These are phyloP conservation scores for Drosophila meridiana DNA, from an alignment of 2,888 invertebrate species.

Conservation along the genomic window DNA sequence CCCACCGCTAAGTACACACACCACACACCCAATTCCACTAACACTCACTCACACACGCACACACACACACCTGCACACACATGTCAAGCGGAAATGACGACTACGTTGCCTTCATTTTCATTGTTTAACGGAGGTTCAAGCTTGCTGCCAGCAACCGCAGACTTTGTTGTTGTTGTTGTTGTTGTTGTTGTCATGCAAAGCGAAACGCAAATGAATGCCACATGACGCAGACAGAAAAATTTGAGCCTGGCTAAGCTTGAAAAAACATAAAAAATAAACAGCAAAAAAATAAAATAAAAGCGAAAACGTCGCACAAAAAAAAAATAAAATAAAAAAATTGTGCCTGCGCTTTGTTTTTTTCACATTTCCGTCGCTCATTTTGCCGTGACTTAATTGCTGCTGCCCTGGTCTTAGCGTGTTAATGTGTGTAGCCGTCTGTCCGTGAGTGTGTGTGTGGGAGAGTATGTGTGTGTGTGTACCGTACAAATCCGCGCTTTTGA, in stretches of 20 bases:
- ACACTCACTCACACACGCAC: constrained; percentile 1
- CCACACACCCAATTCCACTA: not conserved
- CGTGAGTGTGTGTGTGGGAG: constrained; percentile 17
- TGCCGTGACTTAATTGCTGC: constrained; percentile 76
- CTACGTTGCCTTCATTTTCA: constrained; percentile 59
- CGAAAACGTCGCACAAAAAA: constrained; percentile 48
- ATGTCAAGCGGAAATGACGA: constrained; percentile 73
- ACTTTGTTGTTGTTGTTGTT: constrained; percentile 31
- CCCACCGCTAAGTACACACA: constrained; percentile 40
- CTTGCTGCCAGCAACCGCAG: constrained; percentile 58
- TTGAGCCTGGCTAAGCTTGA: constrained; percentile 55
- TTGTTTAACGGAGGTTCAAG: constrained; percentile 64
- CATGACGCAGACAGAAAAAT: constrained; percentile 73
- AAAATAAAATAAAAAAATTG: constrained; percentile 62
- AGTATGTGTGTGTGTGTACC: constrained; percentile 20
- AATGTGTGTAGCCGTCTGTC: constrained; percentile 13
- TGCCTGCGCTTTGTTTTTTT: constrained; percentile 61
- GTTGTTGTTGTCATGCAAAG: constrained; percentile 36
- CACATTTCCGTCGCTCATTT: constrained; percentile 76
- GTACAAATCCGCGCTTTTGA: constrained; percentile 68
- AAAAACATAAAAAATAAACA: constrained; percentile 22
- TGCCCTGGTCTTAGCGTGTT: constrained; percentile 15
- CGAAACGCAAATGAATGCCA: constrained; percentile 68
- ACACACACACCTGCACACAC: constrained; percentile 4
- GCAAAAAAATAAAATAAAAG: constrained; percentile 21